Conservation (phyloP, 2,888 invertebrate species). For the Drosophila colorata region DNA sequence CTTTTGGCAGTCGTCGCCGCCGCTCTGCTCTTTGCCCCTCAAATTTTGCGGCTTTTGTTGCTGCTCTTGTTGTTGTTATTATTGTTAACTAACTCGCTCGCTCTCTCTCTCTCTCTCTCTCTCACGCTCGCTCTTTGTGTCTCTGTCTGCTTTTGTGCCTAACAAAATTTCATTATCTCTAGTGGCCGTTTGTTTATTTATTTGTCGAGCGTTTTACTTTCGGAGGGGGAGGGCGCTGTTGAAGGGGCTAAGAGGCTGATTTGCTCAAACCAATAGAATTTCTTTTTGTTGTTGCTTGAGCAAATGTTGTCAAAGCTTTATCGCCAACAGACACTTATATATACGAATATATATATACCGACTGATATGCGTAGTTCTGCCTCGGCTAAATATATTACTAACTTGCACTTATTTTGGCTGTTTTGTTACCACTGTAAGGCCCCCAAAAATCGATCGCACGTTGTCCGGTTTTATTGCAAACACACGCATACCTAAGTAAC, state of each 20-base stretch:
- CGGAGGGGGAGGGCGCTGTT: neutral
- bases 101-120: constrained; percentile 1
- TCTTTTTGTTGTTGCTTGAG: constrained; percentile 10
- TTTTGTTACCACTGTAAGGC: constrained; percentile 41
- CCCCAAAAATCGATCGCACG: constrained; percentile 74
- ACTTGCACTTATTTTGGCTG: constrained; percentile 2
- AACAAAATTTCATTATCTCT: constrained; percentile 72
- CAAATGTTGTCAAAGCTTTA: constrained; percentile 40
- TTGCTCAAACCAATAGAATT: neutral
- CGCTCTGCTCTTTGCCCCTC: constrained; percentile 40
- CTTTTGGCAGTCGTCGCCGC: constrained; percentile 37
- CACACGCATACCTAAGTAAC: constrained; percentile 36
- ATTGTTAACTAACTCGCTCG: constrained; percentile 9
- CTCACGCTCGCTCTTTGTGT: neutral
- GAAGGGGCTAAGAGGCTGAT: neutral
- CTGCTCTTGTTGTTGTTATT: constrained; percentile 37
- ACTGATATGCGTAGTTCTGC: neutral
- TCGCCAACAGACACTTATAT: constrained; percentile 6
- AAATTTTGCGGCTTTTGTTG: constrained; percentile 58
- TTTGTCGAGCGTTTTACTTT: constrained; percentile 53
- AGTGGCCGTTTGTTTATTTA: constrained; percentile 73
- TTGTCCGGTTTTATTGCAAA: constrained; percentile 53
- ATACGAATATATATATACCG: neutral
- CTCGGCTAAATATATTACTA: neutral
- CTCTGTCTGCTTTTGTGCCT: constrained; percentile 18